Percentiles rank a stretch among this genome's conserved stretches.
Evolutionary conservation across 2,888 invertebrate genomes (phyloP).

Genomic region (Boloria selene): DNA sequence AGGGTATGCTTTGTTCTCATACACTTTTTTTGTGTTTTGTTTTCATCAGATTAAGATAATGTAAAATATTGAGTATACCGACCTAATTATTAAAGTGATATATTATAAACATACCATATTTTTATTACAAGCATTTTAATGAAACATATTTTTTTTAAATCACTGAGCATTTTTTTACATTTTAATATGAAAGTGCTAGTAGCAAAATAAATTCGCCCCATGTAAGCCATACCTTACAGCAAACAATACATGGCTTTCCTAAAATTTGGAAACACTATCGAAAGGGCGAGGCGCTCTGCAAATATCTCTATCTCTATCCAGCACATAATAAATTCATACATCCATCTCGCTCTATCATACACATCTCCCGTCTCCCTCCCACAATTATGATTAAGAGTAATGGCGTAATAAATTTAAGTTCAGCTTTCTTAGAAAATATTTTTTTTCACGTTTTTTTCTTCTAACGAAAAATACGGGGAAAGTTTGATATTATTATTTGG

Average conservation of each 20-base stretch:
- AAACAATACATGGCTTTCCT: constrained; percentile 76
- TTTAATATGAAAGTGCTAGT: constrained; percentile 1
- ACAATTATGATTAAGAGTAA: constrained; percentile 67
- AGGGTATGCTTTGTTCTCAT: too few species aligned
- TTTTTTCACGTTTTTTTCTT: constrained; percentile 42
- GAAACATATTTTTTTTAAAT: neutral
- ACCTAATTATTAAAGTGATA: too few species aligned
- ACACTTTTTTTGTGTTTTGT: too few species aligned
- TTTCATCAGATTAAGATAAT: too few species aligned
- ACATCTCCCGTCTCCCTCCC: constrained; percentile 46
- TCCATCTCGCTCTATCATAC: constrained; percentile 42
- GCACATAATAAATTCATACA: constrained; percentile 41
- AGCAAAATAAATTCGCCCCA: constrained; percentile 42
- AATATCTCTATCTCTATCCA: constrained; percentile 61
- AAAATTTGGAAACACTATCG: constrained; percentile 82
- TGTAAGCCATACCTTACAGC: constrained; percentile 59
- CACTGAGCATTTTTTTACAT: neutral
- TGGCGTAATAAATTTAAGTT: constrained; percentile 55
- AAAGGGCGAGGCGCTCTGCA: constrained; percentile 73
- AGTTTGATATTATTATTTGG: constrained; percentile 45
- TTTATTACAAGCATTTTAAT: too few species aligned
- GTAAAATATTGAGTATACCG: too few species aligned
- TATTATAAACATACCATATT: too few species aligned
- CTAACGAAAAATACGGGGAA: constrained; percentile 47
- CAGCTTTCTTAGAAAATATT: constrained; percentile 46